Percentiles rank a stretch among this genome's conserved stretches.
These are phyloP conservation scores for Ailuropoda melanoleuca DNA, from an alignment of 2,113 vertebrate genomes.

Conservation along the genomic window DNA sequence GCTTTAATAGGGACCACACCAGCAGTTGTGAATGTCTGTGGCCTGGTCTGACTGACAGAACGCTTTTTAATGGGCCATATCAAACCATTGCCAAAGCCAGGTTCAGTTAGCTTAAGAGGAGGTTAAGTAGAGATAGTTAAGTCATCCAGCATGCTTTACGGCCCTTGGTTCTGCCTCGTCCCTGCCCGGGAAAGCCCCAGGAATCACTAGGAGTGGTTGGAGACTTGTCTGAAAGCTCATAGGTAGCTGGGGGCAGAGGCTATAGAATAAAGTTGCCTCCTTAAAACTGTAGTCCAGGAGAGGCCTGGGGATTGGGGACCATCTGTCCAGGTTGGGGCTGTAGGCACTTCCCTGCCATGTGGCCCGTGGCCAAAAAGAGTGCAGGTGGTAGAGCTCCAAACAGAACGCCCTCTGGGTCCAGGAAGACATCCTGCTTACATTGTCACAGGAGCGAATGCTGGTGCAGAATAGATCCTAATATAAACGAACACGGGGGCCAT, in stretches of 20 bases:
- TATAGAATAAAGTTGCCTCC: not conserved
- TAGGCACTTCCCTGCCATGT: not conserved
- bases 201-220: not conserved
- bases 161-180: conserved; percentile 10
- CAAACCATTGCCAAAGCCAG: not conserved
- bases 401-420: not conserved
- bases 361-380: conserved; percentile 32
- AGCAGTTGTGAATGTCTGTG: not conserved
- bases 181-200: not conserved
- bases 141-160: not conserved
- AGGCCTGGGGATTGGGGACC: not conserved
- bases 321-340: not conserved
- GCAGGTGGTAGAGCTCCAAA: not conserved
- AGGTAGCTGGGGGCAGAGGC: not conserved
- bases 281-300: conserved; percentile 3
- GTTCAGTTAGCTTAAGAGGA: not conserved
- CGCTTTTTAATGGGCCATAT: not conserved
- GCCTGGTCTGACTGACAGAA: not conserved
- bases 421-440: not conserved
- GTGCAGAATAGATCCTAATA: not conserved
- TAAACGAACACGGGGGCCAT: conserved; percentile 45
- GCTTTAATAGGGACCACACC: not conserved
- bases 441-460: not conserved
- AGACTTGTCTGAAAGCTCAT: not conserved
- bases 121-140: not conserved